phyloP scores from a whole-genome alignment of 2,113 vertebrate species.

The Bothrops jararaca region DNA sequence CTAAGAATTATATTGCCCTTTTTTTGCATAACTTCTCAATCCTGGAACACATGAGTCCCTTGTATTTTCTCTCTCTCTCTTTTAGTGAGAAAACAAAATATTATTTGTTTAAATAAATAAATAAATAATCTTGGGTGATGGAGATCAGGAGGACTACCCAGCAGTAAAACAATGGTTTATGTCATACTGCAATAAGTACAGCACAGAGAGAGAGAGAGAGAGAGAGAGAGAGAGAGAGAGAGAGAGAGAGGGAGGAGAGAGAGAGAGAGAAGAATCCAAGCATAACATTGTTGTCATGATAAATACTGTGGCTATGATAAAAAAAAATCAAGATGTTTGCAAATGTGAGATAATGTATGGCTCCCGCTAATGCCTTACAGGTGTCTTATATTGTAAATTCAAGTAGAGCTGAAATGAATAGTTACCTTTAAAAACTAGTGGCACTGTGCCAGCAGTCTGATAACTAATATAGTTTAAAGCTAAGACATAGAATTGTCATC shows the following conservation, averaged over 20 bases:
- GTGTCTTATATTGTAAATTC: neutral
- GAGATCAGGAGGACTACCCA: neutral
- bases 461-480: neutral
- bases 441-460: neutral
- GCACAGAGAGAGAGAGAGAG: neutral
- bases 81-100: neutral
- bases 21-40: neutral
- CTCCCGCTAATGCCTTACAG: neutral
- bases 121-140: neutral
- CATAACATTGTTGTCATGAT: neutral
- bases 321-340: conserved; percentile 3
- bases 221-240: neutral
- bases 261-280: neutral
- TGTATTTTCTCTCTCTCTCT: neutral
- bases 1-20: neutral
- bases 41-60: neutral
- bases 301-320: neutral
- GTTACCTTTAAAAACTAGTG: neutral
- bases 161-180: neutral
- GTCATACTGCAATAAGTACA: neutral
- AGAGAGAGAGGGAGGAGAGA: neutral
- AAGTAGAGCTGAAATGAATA: neutral
- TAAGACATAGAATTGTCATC: neutral
- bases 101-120: neutral
- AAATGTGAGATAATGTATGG: neutral